Base-by-base conservation (phyloP, 92 coral and sea anemone genomes). In the Micromussa lordhowensis region DNA sequence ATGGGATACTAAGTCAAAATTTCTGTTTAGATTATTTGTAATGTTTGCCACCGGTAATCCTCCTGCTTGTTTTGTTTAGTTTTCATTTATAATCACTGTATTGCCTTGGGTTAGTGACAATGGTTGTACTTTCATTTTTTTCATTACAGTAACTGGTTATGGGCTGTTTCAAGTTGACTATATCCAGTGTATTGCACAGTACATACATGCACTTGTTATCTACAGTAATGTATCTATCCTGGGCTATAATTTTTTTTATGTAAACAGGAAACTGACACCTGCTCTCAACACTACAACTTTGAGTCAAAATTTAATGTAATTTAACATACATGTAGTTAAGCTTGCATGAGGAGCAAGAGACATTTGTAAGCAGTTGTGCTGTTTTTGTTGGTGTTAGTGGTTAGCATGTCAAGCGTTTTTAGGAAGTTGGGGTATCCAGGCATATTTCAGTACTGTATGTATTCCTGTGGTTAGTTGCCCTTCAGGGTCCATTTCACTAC, bases 41-140 rank as follows among this genome's bases (percentile, higher is more conserved):
- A 78, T 38, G 1, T 86, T 54, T 59, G 21, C 88, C 88, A 74
- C 88, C 82, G 28, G 82, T 69, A 38, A 28, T 9, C 57, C 38
- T 54, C 79, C 49, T 75, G 44, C 53, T 75, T 75, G 28, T 12
- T 40, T 0, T 63, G 69, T 63, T 59, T 58, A 7, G 64, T 18
- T 58, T 58, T 58, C 6, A 4, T 58, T 58, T 58, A 18, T 19
- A 58, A 6, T n/a, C 69, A 63, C 26, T 59, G 69, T 63, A 6
- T n/a, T 63, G 14, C 69, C 30, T 22, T 5, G 13, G 69, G n/a
- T 0, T 63, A 29, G 29, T 63, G 13, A 24, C 9, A 63, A 7
- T 63, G 69, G 11, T 24, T 12, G 1, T 24, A 51, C 57, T 51
- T 51, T 5, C 17, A 51, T 51, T 51, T 15, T 51, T 10, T 51